phyloP scores from a whole-genome alignment of 1,140 invertebrate genomes.

The Drosophila ercepeae region DNA sequence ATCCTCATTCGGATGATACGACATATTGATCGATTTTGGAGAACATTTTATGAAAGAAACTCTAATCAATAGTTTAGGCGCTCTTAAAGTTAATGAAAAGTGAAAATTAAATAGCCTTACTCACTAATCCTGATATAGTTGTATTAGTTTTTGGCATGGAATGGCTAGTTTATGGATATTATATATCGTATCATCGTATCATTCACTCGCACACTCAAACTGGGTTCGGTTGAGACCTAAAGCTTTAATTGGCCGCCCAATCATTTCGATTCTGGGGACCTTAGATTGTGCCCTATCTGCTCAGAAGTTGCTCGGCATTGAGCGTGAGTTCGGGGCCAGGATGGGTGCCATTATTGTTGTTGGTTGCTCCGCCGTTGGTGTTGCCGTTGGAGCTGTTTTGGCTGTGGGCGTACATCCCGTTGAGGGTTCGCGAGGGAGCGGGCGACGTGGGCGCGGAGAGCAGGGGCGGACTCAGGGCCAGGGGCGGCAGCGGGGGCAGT shows the following conservation, averaged over 20 bases:
- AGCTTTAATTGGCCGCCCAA: constrained; percentile 47
- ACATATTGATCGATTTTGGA: not conserved
- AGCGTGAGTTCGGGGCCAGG: constrained; percentile 63
- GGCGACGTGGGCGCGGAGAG: constrained; percentile 76
- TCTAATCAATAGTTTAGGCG: not conserved
- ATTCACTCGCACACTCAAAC: constrained; percentile 14
- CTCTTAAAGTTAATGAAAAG: not conserved
- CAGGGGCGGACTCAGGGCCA: constrained; percentile 52
- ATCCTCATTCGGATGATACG: not conserved
- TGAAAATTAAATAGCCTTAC: not conserved
- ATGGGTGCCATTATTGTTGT: constrained; percentile 38
- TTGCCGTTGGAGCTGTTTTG: constrained; percentile 30
- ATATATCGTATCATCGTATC: not conserved
- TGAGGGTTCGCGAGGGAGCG: constrained; percentile 67
- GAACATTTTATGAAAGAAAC: too few relatives aligned
- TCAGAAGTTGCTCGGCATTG: constrained; percentile 74
- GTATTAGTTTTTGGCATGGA: not conserved
- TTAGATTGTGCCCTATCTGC: constrained; percentile 83
- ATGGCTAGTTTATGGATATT: not conserved
- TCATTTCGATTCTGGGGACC: constrained; percentile 8
- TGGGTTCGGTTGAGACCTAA: constrained; percentile 48
- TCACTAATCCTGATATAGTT: too few relatives aligned
- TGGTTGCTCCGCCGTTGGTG: constrained; percentile 9
- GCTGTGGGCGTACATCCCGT: constrained; percentile 55
- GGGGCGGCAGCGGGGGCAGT: constrained; percentile 9